Conservation (phyloP, 2,888 invertebrate species). For the Trachelus iudaicus region DNA sequence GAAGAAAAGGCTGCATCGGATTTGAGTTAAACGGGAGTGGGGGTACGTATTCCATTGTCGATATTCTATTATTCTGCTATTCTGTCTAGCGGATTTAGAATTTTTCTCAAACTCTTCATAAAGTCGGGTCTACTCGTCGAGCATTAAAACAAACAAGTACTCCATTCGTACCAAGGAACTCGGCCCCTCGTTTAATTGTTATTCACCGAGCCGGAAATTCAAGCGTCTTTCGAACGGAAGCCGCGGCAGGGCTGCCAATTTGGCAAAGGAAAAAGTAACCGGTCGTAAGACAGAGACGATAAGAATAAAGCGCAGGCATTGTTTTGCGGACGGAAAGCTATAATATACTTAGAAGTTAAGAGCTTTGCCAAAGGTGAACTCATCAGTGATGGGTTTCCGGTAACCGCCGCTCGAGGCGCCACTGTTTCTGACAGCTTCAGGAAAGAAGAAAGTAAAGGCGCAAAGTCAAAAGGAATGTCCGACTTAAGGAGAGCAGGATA, state of each 20-base stretch:
- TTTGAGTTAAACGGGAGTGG: too few species aligned
- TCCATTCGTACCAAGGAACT: not conserved
- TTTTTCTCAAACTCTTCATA: not conserved
- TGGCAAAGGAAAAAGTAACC: not conserved
- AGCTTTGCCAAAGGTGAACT: conserved; percentile 34
- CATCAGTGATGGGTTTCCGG: not conserved
- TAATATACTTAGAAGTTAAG: conserved; percentile 50
- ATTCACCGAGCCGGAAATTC: not conserved
- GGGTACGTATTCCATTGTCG: not conserved
- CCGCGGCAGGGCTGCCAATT: not conserved
- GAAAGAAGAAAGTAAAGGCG: not conserved
- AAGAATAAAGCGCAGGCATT: conserved; percentile 33
- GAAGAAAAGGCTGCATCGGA: too few species aligned
- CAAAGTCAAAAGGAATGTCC: not conserved
- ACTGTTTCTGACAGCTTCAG: not conserved
- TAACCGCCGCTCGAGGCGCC: not conserved
- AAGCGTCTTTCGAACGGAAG: not conserved
- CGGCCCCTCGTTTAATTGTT: not conserved
- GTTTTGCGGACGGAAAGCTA: conserved; percentile 40
- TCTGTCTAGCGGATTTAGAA: not conserved
- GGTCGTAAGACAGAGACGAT: conserved; percentile 10
- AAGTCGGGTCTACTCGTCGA: not conserved
- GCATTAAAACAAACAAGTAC: not conserved
- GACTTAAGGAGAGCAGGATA: not conserved
- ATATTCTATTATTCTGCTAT: not conserved